phyloP scores from a whole-genome alignment of 1,140 invertebrate species.

The Drosophila ficusphila region DNA sequence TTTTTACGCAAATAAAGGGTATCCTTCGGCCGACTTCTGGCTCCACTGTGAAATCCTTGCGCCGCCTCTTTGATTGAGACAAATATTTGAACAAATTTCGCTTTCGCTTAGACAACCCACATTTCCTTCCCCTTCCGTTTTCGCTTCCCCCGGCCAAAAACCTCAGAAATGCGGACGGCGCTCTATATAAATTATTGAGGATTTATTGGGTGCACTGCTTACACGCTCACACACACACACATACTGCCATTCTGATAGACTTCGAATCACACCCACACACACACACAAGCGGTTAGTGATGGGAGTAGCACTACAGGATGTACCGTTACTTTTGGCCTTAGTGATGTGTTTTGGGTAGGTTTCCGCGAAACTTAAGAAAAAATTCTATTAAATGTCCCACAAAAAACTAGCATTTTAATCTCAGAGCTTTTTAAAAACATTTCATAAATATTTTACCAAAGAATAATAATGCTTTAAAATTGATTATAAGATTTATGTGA shows the following conservation, averaged over 20 bases:
- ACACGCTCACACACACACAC: constrained; percentile 2
- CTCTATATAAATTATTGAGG: constrained; percentile 66
- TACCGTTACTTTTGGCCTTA: neutral
- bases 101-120: constrained; percentile 27
- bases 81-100: constrained; percentile 76
- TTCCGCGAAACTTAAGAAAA: too few relatives aligned
- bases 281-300: neutral
- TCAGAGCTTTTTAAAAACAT: too few relatives aligned
- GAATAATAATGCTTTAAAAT: too few relatives aligned
- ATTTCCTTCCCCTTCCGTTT: neutral
- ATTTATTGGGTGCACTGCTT: constrained; percentile 53
- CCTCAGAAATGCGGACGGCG: constrained; percentile 45
- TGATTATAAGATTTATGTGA: too few relatives aligned
- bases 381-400: too few relatives aligned
- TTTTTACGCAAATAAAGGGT: neutral
- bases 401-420: too few relatives aligned
- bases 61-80: constrained; percentile 64
- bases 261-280: neutral
- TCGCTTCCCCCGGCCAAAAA: neutral
- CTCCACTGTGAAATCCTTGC: neutral
- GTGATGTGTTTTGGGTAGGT: too few relatives aligned
- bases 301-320: neutral
- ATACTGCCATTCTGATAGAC: constrained; percentile 58
- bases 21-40: neutral
- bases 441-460: too few relatives aligned